These are phyloP conservation scores for Drosophila merina DNA, from an alignment of 2,888 invertebrate species.

Conservation along the genomic window DNA sequence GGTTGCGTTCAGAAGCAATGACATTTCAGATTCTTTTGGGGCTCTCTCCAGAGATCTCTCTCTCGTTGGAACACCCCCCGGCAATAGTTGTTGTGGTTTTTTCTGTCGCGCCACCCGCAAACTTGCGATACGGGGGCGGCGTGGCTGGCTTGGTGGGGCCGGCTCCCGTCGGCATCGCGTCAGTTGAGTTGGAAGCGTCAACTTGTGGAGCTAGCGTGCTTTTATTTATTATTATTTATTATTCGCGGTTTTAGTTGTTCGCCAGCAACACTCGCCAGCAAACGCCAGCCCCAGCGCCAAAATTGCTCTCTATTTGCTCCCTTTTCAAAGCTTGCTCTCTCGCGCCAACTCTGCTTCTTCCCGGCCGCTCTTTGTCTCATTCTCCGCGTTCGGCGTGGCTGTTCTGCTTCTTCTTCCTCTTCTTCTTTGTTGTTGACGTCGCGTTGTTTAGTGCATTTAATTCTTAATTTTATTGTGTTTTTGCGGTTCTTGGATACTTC, in stretches of 20 bases:
- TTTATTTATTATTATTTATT: conserved; percentile 50
- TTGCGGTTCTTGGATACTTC: conserved; percentile 13
- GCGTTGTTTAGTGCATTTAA: conserved; percentile 33
- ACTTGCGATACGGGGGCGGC: conserved; percentile 38
- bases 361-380: conserved; percentile 31
- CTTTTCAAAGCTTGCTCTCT: conserved; percentile 8
- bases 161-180: conserved; percentile 61
- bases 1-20: conserved; percentile 4
- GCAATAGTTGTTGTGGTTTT: conserved; percentile 13
- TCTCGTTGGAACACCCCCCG: conserved; percentile 4
- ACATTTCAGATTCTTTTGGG: conserved; percentile 20
- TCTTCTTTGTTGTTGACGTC: conserved; percentile 37
- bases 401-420: conserved; percentile 11
- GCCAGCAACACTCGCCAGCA: too few relatives aligned
- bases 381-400: conserved; percentile 35
- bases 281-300: too few relatives aligned
- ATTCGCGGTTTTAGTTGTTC: conserved; percentile 17
- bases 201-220: conserved; percentile 66
- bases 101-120: conserved; percentile 26
- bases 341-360: conserved; percentile 45
- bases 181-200: conserved; percentile 75
- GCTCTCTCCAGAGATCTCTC: conserved; percentile 22
- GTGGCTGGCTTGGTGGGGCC: conserved; percentile 55
- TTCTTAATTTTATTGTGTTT: conserved; percentile 24
- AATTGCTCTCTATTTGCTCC: conserved; percentile 21